Conservation (phyloP, 2,113 vertebrate species). For the Dipodomys stephensi region DNA sequence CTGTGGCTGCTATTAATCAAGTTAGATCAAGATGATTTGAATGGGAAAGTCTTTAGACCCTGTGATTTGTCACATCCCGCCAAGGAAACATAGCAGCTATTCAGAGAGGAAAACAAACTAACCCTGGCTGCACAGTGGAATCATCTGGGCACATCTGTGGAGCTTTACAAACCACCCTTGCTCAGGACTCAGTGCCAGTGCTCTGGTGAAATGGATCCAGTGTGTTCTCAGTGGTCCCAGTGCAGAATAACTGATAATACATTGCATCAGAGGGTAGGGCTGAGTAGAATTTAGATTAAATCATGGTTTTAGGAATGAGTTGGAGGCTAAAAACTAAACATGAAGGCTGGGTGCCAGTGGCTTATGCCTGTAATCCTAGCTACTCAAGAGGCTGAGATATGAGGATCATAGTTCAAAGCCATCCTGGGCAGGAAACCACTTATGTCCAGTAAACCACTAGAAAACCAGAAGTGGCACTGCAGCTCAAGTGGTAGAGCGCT, state of each 20-base stretch:
- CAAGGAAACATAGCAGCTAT: background rate
- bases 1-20: background rate
- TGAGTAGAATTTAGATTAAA: background rate
- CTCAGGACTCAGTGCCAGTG: background rate
- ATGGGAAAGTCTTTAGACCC: background rate
- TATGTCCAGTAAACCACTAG: too few relatives aligned
- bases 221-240: background rate
- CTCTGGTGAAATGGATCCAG: background rate
- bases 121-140: background rate
- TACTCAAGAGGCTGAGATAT: too few relatives aligned
- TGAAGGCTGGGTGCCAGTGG: background rate
- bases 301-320: background rate
- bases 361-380: too few relatives aligned
- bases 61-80: background rate
- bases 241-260: background rate
- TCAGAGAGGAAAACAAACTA: constrained; percentile 5
- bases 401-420: too few relatives aligned
- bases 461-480: too few relatives aligned
- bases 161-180: background rate
- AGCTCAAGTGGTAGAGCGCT: too few relatives aligned
- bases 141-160: background rate
- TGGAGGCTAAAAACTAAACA: background rate
- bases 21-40: background rate
- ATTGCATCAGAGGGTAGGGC: background rate
- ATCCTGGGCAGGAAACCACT: too few relatives aligned